These are phyloP conservation scores for Lasioglossum lativentre DNA, from an alignment of 2,888 invertebrate genomes.

Conservation along the genomic window DNA sequence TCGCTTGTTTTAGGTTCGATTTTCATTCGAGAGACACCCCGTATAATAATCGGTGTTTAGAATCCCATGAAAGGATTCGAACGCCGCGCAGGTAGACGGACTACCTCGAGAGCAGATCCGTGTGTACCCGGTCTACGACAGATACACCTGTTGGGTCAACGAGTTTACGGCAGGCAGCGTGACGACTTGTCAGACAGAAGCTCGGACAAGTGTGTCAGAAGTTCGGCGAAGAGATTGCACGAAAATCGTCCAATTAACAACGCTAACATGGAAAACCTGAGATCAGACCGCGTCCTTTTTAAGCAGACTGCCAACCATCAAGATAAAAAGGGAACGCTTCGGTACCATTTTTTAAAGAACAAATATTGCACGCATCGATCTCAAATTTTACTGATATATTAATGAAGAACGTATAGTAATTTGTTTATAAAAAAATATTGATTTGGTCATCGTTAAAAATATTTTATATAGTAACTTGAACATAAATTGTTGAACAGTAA, in stretches of 20 bases:
- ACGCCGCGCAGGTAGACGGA: constrained; percentile 13
- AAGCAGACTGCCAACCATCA: neutral
- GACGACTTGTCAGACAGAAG: constrained; percentile 19
- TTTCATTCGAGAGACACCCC: neutral
- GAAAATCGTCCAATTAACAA: constrained; percentile 16
- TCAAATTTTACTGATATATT: neutral
- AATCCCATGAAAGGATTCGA: constrained; percentile 14
- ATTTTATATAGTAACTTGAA: neutral
- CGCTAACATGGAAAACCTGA: constrained; percentile 1
- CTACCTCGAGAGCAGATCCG: constrained; percentile 1
- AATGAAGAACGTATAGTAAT: neutral
- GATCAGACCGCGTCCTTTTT: neutral
- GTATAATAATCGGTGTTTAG: constrained; percentile 1
- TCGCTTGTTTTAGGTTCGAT: neutral
- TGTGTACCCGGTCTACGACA: constrained; percentile 11
- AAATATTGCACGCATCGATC: neutral
- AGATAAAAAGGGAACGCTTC: neutral
- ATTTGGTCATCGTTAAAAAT: neutral
- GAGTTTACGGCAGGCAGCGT: constrained; percentile 15
- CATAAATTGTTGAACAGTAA: neutral
- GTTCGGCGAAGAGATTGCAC: constrained; percentile 6
- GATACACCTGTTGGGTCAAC: constrained; percentile 21
- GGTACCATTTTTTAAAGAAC: neutral
- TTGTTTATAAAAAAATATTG: neutral
- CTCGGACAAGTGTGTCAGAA: constrained; percentile 15